Conservation (phyloP, 1,140 invertebrate genomes). For the Theocolax elegans region DNA sequence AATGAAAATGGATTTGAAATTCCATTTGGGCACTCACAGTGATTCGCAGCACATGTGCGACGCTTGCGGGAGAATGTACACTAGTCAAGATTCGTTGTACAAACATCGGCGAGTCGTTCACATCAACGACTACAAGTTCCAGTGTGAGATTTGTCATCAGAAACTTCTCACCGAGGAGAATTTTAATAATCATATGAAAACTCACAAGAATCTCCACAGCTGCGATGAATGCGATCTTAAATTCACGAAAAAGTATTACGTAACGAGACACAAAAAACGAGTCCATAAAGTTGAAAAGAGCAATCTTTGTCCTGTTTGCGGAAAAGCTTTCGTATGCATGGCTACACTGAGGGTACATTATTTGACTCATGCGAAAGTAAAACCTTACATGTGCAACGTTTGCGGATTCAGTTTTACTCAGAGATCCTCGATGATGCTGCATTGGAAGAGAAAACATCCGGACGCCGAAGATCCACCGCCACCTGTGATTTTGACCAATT, state of each 20-base stretch:
- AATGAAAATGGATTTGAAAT: slow-evolving; percentile 59
- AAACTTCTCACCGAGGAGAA: slow-evolving; percentile 47
- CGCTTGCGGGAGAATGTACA: slow-evolving; percentile 52
- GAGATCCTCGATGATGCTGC: slow-evolving; percentile 54
- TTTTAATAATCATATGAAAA: slow-evolving; percentile 52
- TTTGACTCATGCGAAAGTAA: slow-evolving; percentile 70
- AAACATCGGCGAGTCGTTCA: slow-evolving; percentile 52
- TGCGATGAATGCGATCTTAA: slow-evolving; percentile 81
- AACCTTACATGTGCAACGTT: slow-evolving; percentile 71
- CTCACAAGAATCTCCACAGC: slow-evolving; percentile 66
- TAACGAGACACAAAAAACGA: slow-evolving; percentile 51
- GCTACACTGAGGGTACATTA: slow-evolving; percentile 65
- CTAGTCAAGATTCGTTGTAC: slow-evolving; percentile 46
- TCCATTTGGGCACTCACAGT: slow-evolving; percentile 59
- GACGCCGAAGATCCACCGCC: slow-evolving; percentile 49
- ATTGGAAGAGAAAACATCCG: slow-evolving; percentile 52
- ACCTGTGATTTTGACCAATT: slow-evolving; percentile 39
- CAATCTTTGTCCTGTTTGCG: slow-evolving; percentile 56
- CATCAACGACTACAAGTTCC: slow-evolving; percentile 48
- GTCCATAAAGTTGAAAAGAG: slow-evolving; percentile 55
- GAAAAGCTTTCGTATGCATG: slow-evolving; percentile 48
- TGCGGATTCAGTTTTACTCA: slow-evolving; percentile 72
- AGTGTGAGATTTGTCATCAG: slow-evolving; percentile 50
- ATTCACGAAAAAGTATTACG: slow-evolving; percentile 61
- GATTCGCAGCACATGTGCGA: slow-evolving; percentile 52